Evolutionary conservation across 2,888 invertebrate genomes (phyloP), one percentile per base, ranked within the genome.

Genomic region (Eumacrocentrus americanus): DNA sequence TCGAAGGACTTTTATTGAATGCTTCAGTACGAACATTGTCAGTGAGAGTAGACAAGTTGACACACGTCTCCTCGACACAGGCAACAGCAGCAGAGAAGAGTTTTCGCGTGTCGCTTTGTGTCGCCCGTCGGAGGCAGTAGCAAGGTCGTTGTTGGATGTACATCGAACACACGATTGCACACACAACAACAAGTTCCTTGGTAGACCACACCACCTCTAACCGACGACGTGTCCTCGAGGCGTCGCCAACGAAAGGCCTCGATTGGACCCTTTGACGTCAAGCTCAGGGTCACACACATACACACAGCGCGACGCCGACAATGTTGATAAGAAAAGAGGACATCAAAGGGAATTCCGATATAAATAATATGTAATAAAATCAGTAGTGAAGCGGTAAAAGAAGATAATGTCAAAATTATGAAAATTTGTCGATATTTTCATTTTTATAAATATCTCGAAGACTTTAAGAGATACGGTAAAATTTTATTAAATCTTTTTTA

Each of bases 201-300:
- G 18, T 51, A 37, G 34, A 35, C 34, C 16, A n/a, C 51, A n/a
- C 14, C 38, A 18, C 34, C 44, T 14, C n/a, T 35, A 52, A 38
- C 38, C 14, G 34, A 38, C 57, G 29, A n/a, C 23, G 51, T 44
- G 58, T 58, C 58, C 58, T 58, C 58, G 52, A 58, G 44, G 20
- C 42, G 50, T 25, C 14, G 16, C 52, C n/a, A n/a, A 57, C 44
- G 40, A 23, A 46, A 51, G 44, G 37, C 44, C 35, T 58, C 42
- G 38, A 51, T 58, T 46, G 46, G 44, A 58, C 52, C 58, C 58
- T 58, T 58, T 58, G 58, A 58, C 52, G 58, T 58, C 51, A 58
- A 34, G 34, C 35, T 35, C 52, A 58, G 37, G 56, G 42, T 60
- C 53, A 60, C 48, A 23, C 46, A 46, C 12, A 37, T 35, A 52